Base-by-base conservation (phyloP, 92 coral and sea anemone genomes). In the Epizoanthus fatuus region DNA sequence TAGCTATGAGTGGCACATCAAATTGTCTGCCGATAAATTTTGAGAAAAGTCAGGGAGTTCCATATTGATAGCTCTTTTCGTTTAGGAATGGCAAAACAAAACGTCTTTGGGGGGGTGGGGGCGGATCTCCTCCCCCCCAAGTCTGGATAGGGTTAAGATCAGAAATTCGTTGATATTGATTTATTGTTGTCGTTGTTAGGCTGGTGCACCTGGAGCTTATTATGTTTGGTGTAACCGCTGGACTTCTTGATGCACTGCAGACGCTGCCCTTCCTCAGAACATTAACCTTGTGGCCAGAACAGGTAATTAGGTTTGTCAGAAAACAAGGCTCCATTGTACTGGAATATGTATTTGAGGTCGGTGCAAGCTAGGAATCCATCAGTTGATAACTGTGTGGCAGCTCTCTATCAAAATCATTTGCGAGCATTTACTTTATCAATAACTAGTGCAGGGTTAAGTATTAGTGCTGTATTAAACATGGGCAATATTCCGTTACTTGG, bases 141-240 rank as follows among this genome's bases (percentile, higher is more conserved):
- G 35, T 29, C 35, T 29, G 35, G 35, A 29, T 29, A 29, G 35
- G 35, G 35, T 29, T 29, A 29, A 29, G 11, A 63, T 20, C 15
- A 9, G 35, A 29, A 29, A 29, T 29, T 29, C 11, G 3, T 51
- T 17, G 35, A 13, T 57, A 39, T 51, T 63, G 49, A 63, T 63
- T 80, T 19, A 25, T 75, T 63, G 51, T 17, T 8, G 22, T 62
- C 81, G 54, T 83, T 5, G 44, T 40, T 79, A 92, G 95, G 14
- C 91, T 92, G 63, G 95, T 89, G 16, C 95, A 92, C 81, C 37
- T 92, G 89, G 95, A 92, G 60, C 89, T 92, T 3, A 86, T 92
- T 7, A 86, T 92, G 93, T 86, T 90, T 83, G 90, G 90, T 37
- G 68, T 92, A 17, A 84, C 95, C 53, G 81, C 89, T 38, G 75